Evolutionary conservation across 2,113 vertebrate genomes (phyloP).

Genomic region (Tragelaphus buxtoni): DNA sequence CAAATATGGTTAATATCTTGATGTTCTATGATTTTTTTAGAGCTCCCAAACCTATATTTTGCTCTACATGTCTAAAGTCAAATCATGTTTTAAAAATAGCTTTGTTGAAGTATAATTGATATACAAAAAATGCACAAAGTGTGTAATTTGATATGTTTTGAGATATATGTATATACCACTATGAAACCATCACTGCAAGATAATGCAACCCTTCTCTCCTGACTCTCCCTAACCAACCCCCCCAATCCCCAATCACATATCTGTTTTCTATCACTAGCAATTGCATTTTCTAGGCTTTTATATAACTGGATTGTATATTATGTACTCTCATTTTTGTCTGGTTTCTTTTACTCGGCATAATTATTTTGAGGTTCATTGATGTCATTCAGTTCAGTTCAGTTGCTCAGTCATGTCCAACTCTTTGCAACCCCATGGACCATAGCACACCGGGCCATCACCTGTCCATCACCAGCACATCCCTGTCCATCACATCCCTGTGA

Average conservation of each 20-base stretch:
- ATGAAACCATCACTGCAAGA: neutral
- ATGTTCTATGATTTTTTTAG: neutral
- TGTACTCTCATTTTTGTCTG: neutral
- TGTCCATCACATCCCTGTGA: neutral
- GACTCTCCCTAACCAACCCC: neutral
- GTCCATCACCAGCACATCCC: neutral
- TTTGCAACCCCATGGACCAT: rapidly evolving
- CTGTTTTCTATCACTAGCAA: neutral
- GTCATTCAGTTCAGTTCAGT: neutral
- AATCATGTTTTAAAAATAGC: neutral
- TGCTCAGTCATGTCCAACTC: neutral
- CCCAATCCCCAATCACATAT: neutral
- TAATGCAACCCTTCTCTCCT: neutral
- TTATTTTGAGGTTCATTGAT: neutral
- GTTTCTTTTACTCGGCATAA: neutral
- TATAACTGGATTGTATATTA: neutral
- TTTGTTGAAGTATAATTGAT: neutral
- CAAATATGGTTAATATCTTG: neutral
- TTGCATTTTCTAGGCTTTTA: neutral
- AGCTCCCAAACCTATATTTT: neutral
- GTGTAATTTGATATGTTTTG: neutral
- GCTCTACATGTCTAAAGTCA: neutral
- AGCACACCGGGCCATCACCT: neutral
- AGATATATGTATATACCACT: neutral
- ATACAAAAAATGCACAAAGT: neutral